These are phyloP conservation scores for Mylabris phalerata DNA, from an alignment of 1,140 invertebrate species.

Conservation along the genomic window DNA sequence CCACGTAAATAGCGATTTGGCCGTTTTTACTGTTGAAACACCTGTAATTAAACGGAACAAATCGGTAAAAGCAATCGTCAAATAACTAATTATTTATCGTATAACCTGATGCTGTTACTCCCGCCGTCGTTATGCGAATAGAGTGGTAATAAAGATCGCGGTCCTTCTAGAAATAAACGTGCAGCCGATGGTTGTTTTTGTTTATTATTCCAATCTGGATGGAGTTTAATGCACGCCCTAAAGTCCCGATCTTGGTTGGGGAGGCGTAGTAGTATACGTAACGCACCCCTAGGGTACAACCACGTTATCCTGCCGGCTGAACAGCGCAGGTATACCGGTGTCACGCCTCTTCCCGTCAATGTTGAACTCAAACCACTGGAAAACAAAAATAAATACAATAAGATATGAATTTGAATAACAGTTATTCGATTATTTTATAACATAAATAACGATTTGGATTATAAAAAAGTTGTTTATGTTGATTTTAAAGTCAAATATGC, in stretches of 20 bases:
- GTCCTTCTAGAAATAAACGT: constrained; percentile 63
- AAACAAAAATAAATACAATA: constrained; percentile 30
- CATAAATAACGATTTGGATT: not conserved
- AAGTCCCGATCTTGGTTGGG: constrained; percentile 57
- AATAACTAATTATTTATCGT: not conserved
- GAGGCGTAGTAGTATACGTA: constrained; percentile 59
- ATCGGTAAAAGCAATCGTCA: not conserved
- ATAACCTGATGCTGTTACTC: constrained; percentile 46
- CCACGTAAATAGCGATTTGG: constrained; percentile 66
- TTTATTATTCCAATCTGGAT: constrained; percentile 22
- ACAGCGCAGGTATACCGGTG: constrained; percentile 70
- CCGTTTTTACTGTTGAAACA: constrained; percentile 63
- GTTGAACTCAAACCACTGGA: constrained; percentile 48
- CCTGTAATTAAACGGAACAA: constrained; percentile 23
- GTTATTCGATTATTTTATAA: not conserved
- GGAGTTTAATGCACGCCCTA: constrained; percentile 60
- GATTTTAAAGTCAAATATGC: not conserved
- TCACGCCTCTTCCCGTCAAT: constrained; percentile 53
- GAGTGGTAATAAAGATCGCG: constrained; percentile 53
- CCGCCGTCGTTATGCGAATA: constrained; percentile 57
- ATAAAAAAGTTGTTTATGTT: not conserved
- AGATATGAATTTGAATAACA: not conserved
- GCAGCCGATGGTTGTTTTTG: constrained; percentile 43
- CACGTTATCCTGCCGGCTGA: constrained; percentile 62
- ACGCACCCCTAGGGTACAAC: constrained; percentile 67